Base-by-base conservation (phyloP, 2,888 invertebrate genomes). In the Ormyrus rosae region DNA sequence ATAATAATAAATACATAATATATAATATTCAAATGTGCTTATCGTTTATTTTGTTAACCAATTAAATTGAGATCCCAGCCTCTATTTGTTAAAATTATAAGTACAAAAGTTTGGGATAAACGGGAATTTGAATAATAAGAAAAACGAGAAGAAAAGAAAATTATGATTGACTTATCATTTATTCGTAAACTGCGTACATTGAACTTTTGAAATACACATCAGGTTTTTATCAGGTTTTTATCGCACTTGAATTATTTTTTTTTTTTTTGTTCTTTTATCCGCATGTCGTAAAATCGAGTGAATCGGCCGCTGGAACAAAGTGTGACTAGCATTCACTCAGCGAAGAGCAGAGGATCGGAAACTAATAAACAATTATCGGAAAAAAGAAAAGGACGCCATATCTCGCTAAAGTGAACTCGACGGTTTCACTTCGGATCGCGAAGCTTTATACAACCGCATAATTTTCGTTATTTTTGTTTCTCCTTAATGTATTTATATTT, bases 1-100 rank as follows among this genome's bases (percentile, higher is more conserved):
- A 89, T 89, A 88, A 88, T 86, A 88, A 89, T 87, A 80, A 80
- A 80, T 80, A 64, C 70, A 80, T 80, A 80, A 80, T 80, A 80
- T 80, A 80, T 80, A 75, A 80, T 80, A 80, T 80, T 75, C 80
- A 70, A 74, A 74, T 69, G 64, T 69, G 55, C 46, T 72, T 70
- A 56, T 9, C 6, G 5, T 69, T 70, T 60, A 48, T 46, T 56
- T 55, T 9, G 4, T 4, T 34, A 34, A 34, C 34, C 34, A 34
- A 34, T 34, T 34, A 34, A 34, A 34, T 34, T 34, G 34, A 34
- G 34, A 34, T 34, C 34, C 34, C 34, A 34, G 4, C 34, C 34
- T 34, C 2, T 34, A 34, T 34, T 34, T 34, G 34, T 34, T 34
- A 34, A 34, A 34, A 34, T 34, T 34, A 34, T 4, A 34, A 34